Evolutionary conservation across 2,797 vertebrate genomes (phyloP).

Genomic region (Aselliscus stoliczkanus): DNA sequence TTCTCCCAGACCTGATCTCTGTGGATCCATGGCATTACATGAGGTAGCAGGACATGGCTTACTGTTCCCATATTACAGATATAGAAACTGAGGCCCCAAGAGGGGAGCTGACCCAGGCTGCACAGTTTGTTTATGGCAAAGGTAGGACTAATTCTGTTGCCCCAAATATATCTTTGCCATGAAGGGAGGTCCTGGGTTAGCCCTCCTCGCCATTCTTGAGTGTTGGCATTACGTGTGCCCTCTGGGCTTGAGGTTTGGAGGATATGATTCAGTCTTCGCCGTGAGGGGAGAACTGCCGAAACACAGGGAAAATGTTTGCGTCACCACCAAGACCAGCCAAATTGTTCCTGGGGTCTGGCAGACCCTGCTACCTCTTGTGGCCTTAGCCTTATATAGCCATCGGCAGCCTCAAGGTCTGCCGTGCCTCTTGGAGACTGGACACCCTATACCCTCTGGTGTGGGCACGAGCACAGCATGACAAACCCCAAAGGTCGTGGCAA

Average conservation of each 20-base stretch:
- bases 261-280: constrained; percentile 42
- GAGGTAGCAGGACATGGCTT: neutral
- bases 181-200: neutral
- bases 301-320: constrained; percentile 23
- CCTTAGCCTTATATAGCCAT: constrained; percentile 42
- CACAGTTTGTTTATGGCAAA: neutral
- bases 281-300: neutral
- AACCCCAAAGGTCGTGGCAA: constrained; percentile 8
- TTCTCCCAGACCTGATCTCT: neutral
- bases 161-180: neutral
- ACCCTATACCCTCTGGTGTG: constrained; percentile 15
- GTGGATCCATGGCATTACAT: neutral
- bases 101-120: neutral
- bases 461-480: neutral
- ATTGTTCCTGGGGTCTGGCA: constrained; percentile 63
- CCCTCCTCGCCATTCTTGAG: neutral
- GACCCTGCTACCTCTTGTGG: neutral
- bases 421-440: neutral
- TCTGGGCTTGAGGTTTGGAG: constrained; percentile 59
- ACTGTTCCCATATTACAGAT: neutral
- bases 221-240: neutral
- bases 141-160: neutral
- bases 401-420: neutral
- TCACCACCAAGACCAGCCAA: constrained; percentile 32
- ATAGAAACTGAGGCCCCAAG: neutral